phyloP scores from a whole-genome alignment of 1,140 invertebrate species.

The Helicoverpa zea region DNA sequence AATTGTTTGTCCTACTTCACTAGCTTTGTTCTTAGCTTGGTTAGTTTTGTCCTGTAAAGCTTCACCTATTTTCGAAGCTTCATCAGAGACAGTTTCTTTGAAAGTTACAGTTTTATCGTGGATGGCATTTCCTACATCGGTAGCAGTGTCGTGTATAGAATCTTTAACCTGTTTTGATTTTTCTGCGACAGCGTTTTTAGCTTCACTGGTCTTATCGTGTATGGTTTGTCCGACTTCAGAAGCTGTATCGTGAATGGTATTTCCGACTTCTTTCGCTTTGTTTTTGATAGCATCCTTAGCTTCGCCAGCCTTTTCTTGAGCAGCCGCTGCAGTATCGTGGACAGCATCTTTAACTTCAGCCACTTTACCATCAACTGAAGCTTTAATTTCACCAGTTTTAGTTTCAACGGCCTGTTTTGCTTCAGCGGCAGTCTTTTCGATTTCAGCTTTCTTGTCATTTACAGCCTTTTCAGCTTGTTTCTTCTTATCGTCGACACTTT shows the following conservation, averaged over 20 bases:
- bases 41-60: conserved; percentile 51
- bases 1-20: conserved; percentile 28
- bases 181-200: conserved; percentile 45
- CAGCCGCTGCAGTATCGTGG: conserved; percentile 47
- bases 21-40: conserved; percentile 47
- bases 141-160: conserved; percentile 51
- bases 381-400: conserved; percentile 51
- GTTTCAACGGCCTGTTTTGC: conserved; percentile 47
- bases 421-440: conserved; percentile 54
- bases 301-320: conserved; percentile 49
- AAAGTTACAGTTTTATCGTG: conserved; percentile 43
- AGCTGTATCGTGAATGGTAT: conserved; percentile 47
- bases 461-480: conserved; percentile 53
- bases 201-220: conserved; percentile 50
- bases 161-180: conserved; percentile 52
- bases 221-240: conserved; percentile 48
- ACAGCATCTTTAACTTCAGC: conserved; percentile 51
- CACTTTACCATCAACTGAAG: conserved; percentile 49
- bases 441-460: conserved; percentile 57
- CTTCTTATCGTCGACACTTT: conserved; percentile 57
- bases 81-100: conserved; percentile 37
- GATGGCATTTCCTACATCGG: conserved; percentile 51
- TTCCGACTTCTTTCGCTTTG: conserved; percentile 48
- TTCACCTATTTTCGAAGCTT: conserved; percentile 51
- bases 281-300: conserved; percentile 44